phyloP scores from a whole-genome alignment of 2,797 vertebrate genomes.

The Eulemur mongoz region DNA sequence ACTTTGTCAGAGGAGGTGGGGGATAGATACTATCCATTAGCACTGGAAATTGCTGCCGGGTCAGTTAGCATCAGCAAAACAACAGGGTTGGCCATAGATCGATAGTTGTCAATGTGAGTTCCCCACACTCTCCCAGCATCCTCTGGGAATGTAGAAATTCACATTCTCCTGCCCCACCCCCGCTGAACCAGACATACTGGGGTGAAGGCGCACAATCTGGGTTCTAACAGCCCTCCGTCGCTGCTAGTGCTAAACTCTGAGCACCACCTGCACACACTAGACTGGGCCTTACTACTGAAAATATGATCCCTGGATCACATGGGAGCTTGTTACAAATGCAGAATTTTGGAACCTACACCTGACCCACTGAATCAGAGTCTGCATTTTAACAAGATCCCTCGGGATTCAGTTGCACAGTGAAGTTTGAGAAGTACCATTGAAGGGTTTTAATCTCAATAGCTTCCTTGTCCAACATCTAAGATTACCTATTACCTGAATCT shows the following conservation, averaged over 20 bases:
- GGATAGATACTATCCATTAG: background rate
- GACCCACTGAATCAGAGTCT: background rate
- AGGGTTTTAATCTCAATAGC: background rate
- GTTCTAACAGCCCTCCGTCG: background rate
- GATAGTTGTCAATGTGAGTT: background rate
- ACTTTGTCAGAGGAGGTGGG: background rate
- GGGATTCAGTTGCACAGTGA: background rate
- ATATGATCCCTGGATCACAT: background rate
- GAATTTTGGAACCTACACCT: background rate
- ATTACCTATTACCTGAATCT: background rate
- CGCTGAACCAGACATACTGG: background rate
- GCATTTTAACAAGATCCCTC: slow-evolving; percentile 23
- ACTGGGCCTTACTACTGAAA: background rate
- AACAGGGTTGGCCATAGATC: background rate
- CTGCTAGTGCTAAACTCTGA: background rate
- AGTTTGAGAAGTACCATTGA: background rate
- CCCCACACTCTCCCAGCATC: background rate
- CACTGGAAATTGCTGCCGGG: background rate
- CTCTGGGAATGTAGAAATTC: background rate
- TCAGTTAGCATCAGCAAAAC: background rate
- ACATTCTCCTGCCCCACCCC: background rate
- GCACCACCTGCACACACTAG: background rate
- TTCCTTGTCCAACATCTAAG: background rate
- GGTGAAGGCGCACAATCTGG: background rate
- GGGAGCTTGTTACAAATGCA: background rate